phyloP scores from a whole-genome alignment of 1,140 invertebrate genomes.

The Piezodorus guildinii region DNA sequence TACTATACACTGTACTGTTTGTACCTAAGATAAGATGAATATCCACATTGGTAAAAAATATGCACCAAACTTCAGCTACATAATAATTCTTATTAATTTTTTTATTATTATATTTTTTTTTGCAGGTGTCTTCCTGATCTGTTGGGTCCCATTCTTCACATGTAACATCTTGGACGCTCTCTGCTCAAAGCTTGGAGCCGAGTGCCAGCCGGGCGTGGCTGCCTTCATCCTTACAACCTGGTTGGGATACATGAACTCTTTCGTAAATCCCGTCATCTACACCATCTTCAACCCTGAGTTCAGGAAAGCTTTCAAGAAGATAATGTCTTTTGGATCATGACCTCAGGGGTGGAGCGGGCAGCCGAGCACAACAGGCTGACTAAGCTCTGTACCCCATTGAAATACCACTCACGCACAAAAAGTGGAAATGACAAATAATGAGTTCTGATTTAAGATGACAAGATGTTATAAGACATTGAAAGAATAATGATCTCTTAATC shows the following conservation, averaged over 20 bases:
- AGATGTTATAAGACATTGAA: neutral
- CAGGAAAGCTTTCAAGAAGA: conserved; percentile 94
- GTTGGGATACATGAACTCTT: conserved; percentile 98
- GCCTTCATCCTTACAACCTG: conserved; percentile 92
- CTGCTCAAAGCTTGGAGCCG: conserved; percentile 66
- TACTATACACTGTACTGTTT: no score
- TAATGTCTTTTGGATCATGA: conserved; percentile 46
- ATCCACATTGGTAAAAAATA: no score
- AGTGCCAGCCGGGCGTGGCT: conserved; percentile 75
- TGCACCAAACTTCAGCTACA: no score
- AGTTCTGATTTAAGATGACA: neutral
- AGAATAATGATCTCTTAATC: neutral
- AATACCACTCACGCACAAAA: neutral
- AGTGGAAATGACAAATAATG: no score
- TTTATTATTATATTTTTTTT: no score
- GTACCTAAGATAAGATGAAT: no score
- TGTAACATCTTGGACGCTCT: conserved; percentile 96
- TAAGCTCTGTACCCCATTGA: neutral
- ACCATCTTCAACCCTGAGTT: conserved; percentile 99
- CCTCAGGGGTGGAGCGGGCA: conserved; percentile 14
- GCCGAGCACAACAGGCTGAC: conserved; percentile 6
- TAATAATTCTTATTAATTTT: no score
- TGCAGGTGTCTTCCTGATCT: conserved; percentile 87
- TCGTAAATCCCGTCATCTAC: conserved; percentile 96
- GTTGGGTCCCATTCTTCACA: conserved; percentile 99